phyloP scores from a whole-genome alignment of 1,140 invertebrate genomes.

The Alviniconcha marisindica region DNA sequence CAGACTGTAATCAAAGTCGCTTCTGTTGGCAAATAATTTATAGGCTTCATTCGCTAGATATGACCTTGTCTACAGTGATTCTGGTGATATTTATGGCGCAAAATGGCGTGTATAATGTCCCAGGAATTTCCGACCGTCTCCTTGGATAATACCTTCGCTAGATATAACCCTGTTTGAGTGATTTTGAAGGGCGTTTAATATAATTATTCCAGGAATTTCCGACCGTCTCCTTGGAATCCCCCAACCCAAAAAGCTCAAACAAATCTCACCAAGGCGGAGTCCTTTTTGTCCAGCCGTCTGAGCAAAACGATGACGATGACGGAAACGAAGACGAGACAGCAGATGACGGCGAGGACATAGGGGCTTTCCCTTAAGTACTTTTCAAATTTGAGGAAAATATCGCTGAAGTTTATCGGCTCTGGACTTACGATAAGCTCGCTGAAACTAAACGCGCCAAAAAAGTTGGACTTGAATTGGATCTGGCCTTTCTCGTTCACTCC shows the following conservation, averaged over 20 bases:
- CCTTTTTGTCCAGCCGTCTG: slow-evolving; percentile 44
- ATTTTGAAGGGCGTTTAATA: too few species aligned
- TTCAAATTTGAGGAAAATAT: slow-evolving; percentile 56
- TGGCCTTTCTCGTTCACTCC: neutral
- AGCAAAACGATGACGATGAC: slow-evolving; percentile 42
- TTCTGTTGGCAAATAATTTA: too few species aligned
- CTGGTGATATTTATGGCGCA: too few species aligned
- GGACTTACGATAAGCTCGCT: slow-evolving; percentile 47
- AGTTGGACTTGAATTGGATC: slow-evolving; percentile 49
- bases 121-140: too few species aligned
- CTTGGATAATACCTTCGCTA: too few species aligned
- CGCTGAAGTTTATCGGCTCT: slow-evolving; percentile 52
- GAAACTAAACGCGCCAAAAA: slow-evolving; percentile 53
- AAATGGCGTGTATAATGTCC: too few species aligned
- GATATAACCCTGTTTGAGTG: too few species aligned
- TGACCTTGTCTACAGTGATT: too few species aligned
- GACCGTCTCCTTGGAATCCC: neutral
- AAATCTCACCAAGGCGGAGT: slow-evolving; percentile 47
- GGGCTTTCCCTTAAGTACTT: slow-evolving; percentile 51
- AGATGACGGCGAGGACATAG: slow-evolving; percentile 49
- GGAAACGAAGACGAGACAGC: slow-evolving; percentile 38
- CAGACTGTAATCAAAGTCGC: too few species aligned
- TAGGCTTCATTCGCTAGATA: too few species aligned
- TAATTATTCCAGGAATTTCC: too few species aligned
- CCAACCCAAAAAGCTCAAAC: neutral